Percentiles rank a stretch among this genome's conserved stretches.
Evolutionary conservation across 2,113 vertebrate species (phyloP).

Genomic region (Mormyrus iriodes): DNA sequence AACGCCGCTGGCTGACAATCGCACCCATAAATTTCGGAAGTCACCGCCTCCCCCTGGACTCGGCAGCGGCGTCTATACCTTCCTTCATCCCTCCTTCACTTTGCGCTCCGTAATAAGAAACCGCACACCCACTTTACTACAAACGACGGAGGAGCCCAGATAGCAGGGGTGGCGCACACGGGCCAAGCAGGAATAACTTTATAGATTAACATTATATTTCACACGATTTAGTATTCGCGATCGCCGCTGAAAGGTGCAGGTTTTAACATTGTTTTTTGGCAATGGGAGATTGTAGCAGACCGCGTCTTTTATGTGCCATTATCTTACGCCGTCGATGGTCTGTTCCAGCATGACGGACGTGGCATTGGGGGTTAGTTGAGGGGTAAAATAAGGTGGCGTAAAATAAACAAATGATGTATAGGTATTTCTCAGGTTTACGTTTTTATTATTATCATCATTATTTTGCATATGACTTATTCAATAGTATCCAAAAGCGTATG

Average conservation of each 20-base stretch:
- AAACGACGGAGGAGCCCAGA: slow-evolving; percentile 43
- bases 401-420: slow-evolving; percentile 3
- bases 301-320: slow-evolving; percentile 41
- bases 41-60: slow-evolving; percentile 32
- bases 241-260: background rate
- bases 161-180: slow-evolving; percentile 12
- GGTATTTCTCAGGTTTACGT: background rate
- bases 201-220: background rate
- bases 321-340: slow-evolving; percentile 21
- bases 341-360: slow-evolving; percentile 42
- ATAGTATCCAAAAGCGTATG: background rate
- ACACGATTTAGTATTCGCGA: background rate
- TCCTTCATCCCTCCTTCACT: slow-evolving; percentile 41
- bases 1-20: slow-evolving; percentile 19
- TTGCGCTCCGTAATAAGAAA: slow-evolving; percentile 56
- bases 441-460: background rate
- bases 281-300: slow-evolving; percentile 6
- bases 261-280: background rate
- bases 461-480: background rate
- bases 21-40: slow-evolving; percentile 3
- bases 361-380: slow-evolving; percentile 35
- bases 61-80: slow-evolving; percentile 33
- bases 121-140: slow-evolving; percentile 51
- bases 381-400: background rate
- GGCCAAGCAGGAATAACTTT: background rate